Base-by-base conservation (phyloP, 2,888 invertebrate genomes). In the Eupithecia dodoneata region DNA sequence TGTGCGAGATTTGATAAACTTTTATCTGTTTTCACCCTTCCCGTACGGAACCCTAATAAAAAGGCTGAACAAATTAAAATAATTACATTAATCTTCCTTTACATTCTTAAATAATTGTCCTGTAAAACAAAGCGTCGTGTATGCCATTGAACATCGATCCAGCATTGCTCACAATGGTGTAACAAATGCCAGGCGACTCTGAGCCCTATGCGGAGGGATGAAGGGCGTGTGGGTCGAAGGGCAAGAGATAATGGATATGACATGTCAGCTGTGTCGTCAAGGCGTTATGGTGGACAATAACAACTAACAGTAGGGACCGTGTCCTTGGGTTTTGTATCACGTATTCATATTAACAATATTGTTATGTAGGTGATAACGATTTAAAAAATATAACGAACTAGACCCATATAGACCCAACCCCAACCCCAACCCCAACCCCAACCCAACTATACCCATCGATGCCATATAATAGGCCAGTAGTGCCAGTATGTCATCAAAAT, bases 231-330 rank as follows among this genome's bases (percentile, higher is more conserved):
- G 41, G 47, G 41, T 15, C 42, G 52, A 73, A 66, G 66, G 66
- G 49, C 66, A 67, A 30, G n/a, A 41, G 52, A 73, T 66, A 73
- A 66, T 66, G 65, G 47, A 47, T 30, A 65, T 65, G 44, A 73
- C 66, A 73, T 42, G 47, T 44, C 52, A 55, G 67, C 18, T 59
- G 59, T 59, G 59, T 59, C 55, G 55, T 55, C 69, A 18, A 67
- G 15, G 52, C 47, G 41, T 67, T 52, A 42, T 52, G 49, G 18
- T 73, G 66, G n/a, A 30, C 10, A 41, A 71, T 18, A 41, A 52
- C 30, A 18, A 52, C 13, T 41, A 65, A 41, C 13, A 65, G n/a
- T 2, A 30, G 65, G 13, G 13, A 65, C 30, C 41, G 30, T 13
- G 41, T 30, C 65, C 65, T 65, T 65, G 30, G 13, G 12, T 5